Base-by-base conservation (phyloP, 2,797 vertebrate species). In the Alosa sapidissima region DNA sequence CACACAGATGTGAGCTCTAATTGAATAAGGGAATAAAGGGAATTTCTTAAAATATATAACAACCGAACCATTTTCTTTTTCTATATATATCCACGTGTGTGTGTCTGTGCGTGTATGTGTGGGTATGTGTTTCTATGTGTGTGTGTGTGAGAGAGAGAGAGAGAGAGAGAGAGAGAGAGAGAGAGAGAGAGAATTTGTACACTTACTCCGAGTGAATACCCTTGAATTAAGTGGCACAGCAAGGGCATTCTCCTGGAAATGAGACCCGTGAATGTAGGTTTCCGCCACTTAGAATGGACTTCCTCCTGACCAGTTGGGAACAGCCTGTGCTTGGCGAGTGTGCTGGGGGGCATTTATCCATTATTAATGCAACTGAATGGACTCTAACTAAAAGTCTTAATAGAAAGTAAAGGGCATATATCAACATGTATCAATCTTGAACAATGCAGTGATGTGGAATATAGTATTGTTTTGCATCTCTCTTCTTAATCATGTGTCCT, bases 11-110 rank as follows among this genome's bases (percentile, higher is more conserved):
- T 78, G 13, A 47, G 36, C 72, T 21, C 41, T 78, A 78, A 78
- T 78, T 78, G 19, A 78, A 78, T 78, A 45, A 78, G 41, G 41
- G 72, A 45, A 78, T 47, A 78, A 47, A 78, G 41, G 41, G 72
- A 78, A 78, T 78, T 78, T 78, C 72, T 78, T 78, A 78, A 78
- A 47, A 78, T 78, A 78, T 78, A 78, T 78, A 78, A 21, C 72
- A 78, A 78, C 36, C 6, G 41, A 78, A 78, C 41, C 72, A 45
- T 19, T n/a, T n/a, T n/a, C n/a, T n/a, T n/a, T n/a, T 68, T 36
- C 62, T 65, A 10, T 65, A 6, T 11, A 28, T 33, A 65, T 33
- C n/a, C 10, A 11, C 8, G 14, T 45, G 72, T 45, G 24, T 19
- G 72, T 33, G 28, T 72, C 28, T 33, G 62, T 68, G 62, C 28